Evolutionary conservation across 2,113 vertebrate species (phyloP).

Genomic region (Thryonomys swinderianus): DNA sequence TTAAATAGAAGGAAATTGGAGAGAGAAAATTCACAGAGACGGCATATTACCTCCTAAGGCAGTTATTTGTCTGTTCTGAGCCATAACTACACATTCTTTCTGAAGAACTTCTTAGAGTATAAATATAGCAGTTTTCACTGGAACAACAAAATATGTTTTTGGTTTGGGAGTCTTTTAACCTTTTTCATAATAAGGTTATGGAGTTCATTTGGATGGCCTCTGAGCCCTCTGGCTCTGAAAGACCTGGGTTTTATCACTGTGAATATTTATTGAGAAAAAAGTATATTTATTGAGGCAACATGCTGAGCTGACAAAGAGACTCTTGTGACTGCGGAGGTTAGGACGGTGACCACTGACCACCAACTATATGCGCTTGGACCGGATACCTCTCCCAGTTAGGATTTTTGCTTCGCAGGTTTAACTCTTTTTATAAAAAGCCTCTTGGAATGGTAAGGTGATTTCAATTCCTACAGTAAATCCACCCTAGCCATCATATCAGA

Average conservation of each 20-base stretch:
- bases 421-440: slow-evolving; percentile 2
- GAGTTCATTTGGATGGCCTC: slow-evolving; percentile 40
- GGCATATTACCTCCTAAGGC: neutral
- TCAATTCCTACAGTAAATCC: neutral
- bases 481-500: slow-evolving; percentile 13
- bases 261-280: slow-evolving; percentile 29
- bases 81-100: neutral
- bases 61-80: neutral
- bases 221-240: slow-evolving; percentile 17
- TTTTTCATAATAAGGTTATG: slow-evolving; percentile 42
- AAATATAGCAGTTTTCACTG: slow-evolving; percentile 39
- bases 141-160: neutral
- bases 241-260: slow-evolving; percentile 46
- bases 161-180: slow-evolving; percentile 33
- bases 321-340: slow-evolving; percentile 29
- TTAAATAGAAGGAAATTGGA: neutral
- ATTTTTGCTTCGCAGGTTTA: slow-evolving; percentile 8
- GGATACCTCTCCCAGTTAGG: neutral
- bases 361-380: neutral
- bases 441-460: slow-evolving; percentile 31
- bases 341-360: neutral
- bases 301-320: slow-evolving; percentile 34
- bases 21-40: neutral
- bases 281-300: slow-evolving; percentile 30
- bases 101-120: slow-evolving; percentile 31